Conservation (phyloP, 2,113 vertebrate genomes). For the Ramphastos sulfuratus region DNA sequence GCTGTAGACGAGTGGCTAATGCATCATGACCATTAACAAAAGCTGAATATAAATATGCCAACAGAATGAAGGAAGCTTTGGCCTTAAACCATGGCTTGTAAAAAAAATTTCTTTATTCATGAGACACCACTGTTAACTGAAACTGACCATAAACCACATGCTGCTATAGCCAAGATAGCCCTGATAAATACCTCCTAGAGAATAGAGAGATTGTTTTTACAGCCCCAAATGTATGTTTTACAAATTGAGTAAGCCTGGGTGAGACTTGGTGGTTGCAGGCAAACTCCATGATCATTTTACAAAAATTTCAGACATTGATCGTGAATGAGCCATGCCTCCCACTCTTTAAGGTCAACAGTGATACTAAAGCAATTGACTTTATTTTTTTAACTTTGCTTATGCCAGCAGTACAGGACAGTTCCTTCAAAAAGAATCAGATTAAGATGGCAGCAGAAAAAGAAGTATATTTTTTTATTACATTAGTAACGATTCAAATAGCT, state of each 20-base stretch:
- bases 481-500: background rate
- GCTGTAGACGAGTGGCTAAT: conserved; percentile 37
- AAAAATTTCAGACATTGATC: background rate
- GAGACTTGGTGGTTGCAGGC: background rate
- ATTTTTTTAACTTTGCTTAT: background rate
- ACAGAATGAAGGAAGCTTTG: background rate
- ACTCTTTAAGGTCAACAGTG: background rate
- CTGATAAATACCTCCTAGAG: conserved; percentile 5
- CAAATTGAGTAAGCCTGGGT: background rate
- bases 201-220: background rate
- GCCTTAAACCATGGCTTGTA: background rate
- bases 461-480: background rate
- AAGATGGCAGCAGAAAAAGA: background rate
- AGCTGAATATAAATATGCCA: background rate
- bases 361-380: background rate
- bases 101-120: conserved; percentile 42
- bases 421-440: background rate
- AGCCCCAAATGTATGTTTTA: conserved; percentile 1
- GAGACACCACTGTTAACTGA: background rate
- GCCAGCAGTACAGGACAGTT: background rate
- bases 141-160: conserved; percentile 7
- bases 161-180: background rate
- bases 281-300: background rate
- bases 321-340: background rate
- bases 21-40: background rate